phyloP scores from a whole-genome alignment of 1,140 invertebrate species.

The Drosophila repletoides region DNA sequence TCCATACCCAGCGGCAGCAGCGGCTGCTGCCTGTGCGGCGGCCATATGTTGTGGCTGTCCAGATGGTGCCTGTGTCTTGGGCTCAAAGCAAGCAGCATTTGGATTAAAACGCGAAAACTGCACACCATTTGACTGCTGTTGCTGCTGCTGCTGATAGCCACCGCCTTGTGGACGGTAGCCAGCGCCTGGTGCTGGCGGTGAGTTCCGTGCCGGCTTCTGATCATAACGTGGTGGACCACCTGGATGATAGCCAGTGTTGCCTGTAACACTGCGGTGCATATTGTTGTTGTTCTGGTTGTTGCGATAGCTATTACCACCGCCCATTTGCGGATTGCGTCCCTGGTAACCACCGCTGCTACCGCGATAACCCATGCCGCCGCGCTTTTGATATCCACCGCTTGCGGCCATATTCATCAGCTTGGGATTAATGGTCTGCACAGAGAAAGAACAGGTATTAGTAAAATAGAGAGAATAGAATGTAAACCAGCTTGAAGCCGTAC shows the following conservation, averaged over 20 bases:
- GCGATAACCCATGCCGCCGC: conserved; percentile 55
- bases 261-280: conserved; percentile 50
- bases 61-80: conserved; percentile 41
- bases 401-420: conserved; percentile 84
- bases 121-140: conserved; percentile 50
- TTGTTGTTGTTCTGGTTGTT: conserved; percentile 57
- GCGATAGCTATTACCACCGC: conserved; percentile 55
- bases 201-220: conserved; percentile 53
- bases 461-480: no score
- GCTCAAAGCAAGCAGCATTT: conserved; percentile 69
- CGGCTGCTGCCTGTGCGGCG: conserved; percentile 40
- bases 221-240: conserved; percentile 55
- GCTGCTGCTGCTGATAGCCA: conserved; percentile 61
- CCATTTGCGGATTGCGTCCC: conserved; percentile 66
- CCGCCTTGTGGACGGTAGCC: conserved; percentile 52
- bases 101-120: conserved; percentile 67
- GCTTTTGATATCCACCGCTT: conserved; percentile 77
- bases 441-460: background rate
- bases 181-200: conserved; percentile 48
- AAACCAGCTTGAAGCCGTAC: no score
- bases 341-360: conserved; percentile 62
- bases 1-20: conserved; percentile 49
- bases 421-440: conserved; percentile 84
- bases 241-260: conserved; percentile 22
- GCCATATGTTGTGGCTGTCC: conserved; percentile 40